Evolutionary conservation across 2,797 vertebrate species (phyloP), one percentile per base, ranked within the genome.

Genomic region (Aythya fuligula): DNA sequence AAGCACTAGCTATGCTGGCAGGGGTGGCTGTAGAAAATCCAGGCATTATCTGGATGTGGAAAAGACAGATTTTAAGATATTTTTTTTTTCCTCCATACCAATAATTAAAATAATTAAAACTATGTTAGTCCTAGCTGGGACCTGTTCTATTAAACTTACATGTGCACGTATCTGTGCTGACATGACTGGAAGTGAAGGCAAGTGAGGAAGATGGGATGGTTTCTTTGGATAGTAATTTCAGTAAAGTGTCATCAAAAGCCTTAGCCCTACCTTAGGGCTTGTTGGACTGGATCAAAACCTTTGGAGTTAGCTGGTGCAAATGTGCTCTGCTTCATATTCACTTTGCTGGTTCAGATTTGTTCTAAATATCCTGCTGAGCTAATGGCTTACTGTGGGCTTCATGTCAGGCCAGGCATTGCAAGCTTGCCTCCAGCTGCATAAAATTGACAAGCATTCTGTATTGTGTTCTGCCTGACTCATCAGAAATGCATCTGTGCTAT

Each of bases 121-220:
- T 57, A 30, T 12, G 2, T 24, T 73, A 61, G 14, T 21, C 30
- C 30, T n/a, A 53, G 11, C 36, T 74, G 74, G 20, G 15, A 6
- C n/a, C 60, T 85, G 19, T 65, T 25, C 49, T 69, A 4, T 17
- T 85, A 80, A 36, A 8, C 38, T 45, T 61, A 43, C 8, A 85
- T 32, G 60, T 11, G 64, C 3, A 1, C 0, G 0, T 15, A 17
- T 30, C 17, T 61, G 34, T 0, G 0, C 20, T 70, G 24, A 62
- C 24, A 28, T 21, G 22, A 73, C 10, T 27, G 43, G 14, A 58
- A 47, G 38, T 8, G n/a, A 80, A 72, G 18, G 24, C 24, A 51
- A 89, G 17, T 11, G 70, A 58, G 32, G 34, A 72, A 64, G 24
- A 22, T n/a, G 7, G 5, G 13, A 9, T 24, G 28, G 19, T 8